phyloP scores from a whole-genome alignment of 2,113 vertebrate species.

The Haplochromis burtoni region DNA sequence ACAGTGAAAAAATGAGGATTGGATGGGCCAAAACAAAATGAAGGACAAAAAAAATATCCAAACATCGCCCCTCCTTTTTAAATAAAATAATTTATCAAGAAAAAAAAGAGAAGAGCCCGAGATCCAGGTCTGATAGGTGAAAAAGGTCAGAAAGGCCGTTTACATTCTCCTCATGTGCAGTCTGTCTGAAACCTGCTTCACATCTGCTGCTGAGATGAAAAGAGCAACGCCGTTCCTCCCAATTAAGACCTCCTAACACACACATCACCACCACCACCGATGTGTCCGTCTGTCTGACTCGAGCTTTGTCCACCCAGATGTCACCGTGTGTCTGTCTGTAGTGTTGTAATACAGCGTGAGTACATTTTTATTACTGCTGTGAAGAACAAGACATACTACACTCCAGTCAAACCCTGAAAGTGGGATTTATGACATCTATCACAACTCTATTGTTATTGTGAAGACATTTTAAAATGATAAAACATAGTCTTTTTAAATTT shows the following conservation, averaged over 20 bases:
- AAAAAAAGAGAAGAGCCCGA: neutral
- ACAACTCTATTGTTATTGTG: neutral
- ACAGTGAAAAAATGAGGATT: neutral
- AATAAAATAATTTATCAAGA: neutral
- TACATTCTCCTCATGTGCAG: conserved; percentile 4
- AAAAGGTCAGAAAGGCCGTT: conserved; percentile 33
- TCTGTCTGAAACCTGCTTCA: conserved; percentile 22
- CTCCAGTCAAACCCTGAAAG: neutral
- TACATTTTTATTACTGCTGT: neutral
- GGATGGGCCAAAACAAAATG: neutral
- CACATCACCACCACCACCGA: neutral
- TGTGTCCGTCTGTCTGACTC: neutral
- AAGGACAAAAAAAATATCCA: neutral
- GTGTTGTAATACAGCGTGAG: neutral
- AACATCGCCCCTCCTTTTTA: neutral
- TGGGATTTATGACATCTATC: neutral
- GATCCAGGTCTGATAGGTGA: neutral
- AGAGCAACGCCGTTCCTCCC: conserved; percentile 21
- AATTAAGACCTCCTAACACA: conserved; percentile 18
- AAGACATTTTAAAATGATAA: neutral
- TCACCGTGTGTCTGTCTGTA: neutral
- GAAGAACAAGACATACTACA: neutral
- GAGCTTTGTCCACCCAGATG: neutral
- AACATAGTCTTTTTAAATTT: neutral
- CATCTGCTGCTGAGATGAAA: conserved; percentile 34